Evolutionary conservation across 1,140 invertebrate genomes (phyloP).

Genomic region (Oreohelix idahoensis): DNA sequence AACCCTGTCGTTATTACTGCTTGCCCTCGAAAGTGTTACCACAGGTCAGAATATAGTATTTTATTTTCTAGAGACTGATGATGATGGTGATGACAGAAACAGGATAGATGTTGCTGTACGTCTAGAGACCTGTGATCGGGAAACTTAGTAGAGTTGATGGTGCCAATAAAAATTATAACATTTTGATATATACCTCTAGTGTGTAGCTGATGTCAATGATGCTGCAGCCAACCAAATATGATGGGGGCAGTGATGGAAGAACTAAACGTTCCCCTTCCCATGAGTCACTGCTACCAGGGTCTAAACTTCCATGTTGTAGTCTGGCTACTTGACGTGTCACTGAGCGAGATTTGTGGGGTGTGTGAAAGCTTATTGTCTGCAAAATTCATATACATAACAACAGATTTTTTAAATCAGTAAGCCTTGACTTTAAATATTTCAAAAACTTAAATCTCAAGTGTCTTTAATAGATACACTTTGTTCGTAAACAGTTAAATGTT

Average conservation of each 20-base stretch:
- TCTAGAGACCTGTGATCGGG: no score
- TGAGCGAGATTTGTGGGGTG: slow-evolving; percentile 50
- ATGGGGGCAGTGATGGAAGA: slow-evolving; percentile 66
- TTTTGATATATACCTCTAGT: slow-evolving; percentile 56
- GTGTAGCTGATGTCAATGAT: slow-evolving; percentile 68
- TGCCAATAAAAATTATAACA: slow-evolving; percentile 55
- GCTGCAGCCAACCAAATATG: slow-evolving; percentile 64
- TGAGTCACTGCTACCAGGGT: slow-evolving; percentile 56
- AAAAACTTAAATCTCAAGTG: no score
- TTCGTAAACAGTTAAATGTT: no score
- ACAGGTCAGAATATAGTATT: no score
- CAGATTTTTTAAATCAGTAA: no score
- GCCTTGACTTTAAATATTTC: no score
- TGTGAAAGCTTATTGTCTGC: slow-evolving; percentile 56
- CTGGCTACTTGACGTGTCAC: slow-evolving; percentile 56
- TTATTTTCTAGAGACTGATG: no score
- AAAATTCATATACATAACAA: slow-evolving; percentile 31
- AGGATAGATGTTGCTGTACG: no score
- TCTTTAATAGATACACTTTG: no score
- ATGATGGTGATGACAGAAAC: no score
- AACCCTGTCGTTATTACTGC: no score
- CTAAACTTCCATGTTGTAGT: slow-evolving; percentile 55
- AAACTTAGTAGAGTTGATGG: not conserved
- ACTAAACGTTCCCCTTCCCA: slow-evolving; percentile 62
- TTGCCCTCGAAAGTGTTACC: no score